Base-by-base conservation (phyloP, 37 sponge, comb jelly and placozoan genomes). In the Crambe crambe region DNA sequence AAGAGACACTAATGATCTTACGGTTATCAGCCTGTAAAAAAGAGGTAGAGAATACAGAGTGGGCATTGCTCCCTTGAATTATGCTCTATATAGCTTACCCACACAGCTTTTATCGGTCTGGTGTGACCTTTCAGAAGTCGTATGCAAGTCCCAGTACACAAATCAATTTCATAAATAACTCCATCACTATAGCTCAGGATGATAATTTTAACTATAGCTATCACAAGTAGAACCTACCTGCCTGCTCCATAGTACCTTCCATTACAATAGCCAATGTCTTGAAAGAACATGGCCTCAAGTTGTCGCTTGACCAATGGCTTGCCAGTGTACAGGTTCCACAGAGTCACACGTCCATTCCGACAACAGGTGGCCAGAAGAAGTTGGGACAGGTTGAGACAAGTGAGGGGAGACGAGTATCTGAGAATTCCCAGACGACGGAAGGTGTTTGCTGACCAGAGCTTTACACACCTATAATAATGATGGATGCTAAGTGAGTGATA, bases 141-240 rank as follows among this genome's bases (percentile, higher is more conserved):
- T 30, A 71, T 51, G 65, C 89, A 88, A 2, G 77, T 60, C 1
- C 86, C 89, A 58, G 89, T 82, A 9, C 67, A 39, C 8, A 92
- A 47, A 58, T 92, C 93, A 79, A 85, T 81, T 66, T 92, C 89
- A 51, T 88, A 85, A 37, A 92, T 1, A 30, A 85, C 27, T 18
- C 75, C 72, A 72, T 88, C 75, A 78, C 93, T 92, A 56, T 32
- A 79, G 31, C 18, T 2, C 26, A 27, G 12, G 20, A 25, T 23
- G 6, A 74, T 5, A 2, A 30, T 40, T 35, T 9, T 32, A 35
- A 5, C 42, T 22, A 29, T 67, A 68, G 70, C 22, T 69, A 79
- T 29, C 3, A 42, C 6, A 20, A 20, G 69, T 29, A 3, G 30
- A 17, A 41, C 65, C 1, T 51, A 44, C 93, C 89, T 92, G 42